Percentiles rank a stretch among this genome's conserved stretches.
phyloP scores from a whole-genome alignment of 2,797 vertebrate species.

The Tinamus major region DNA sequence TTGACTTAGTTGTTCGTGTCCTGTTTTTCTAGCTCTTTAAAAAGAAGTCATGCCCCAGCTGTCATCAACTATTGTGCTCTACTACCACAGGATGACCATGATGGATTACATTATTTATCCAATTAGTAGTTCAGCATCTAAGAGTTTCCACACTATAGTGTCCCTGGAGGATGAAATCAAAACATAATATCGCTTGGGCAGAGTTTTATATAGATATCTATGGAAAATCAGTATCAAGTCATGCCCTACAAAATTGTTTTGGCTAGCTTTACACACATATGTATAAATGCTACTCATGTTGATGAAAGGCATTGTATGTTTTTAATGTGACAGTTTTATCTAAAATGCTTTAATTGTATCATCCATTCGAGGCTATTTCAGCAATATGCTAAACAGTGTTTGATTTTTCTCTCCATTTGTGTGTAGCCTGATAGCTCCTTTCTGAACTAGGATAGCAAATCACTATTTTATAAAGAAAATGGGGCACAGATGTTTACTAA shows the following conservation, averaged over 20 bases:
- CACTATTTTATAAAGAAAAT: background rate
- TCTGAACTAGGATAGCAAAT: background rate
- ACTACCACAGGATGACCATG: background rate
- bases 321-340: background rate
- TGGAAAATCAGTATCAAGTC: background rate
- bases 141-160: background rate
- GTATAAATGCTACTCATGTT: background rate
- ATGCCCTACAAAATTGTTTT: background rate
- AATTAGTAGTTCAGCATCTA: background rate
- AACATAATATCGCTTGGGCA: background rate
- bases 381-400: background rate
- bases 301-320: background rate
- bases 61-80: slow-evolving; percentile 7
- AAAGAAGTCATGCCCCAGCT: background rate
- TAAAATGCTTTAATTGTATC: background rate
- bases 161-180: background rate
- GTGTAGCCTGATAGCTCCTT: background rate
- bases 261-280: too few relatives aligned
- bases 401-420: background rate
- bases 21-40: background rate
- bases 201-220: background rate
- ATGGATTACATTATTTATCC: slow-evolving; percentile 18
- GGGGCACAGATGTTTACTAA: background rate
- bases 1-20: slow-evolving; percentile 15
- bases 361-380: background rate